Percentiles rank a stretch among this genome's conserved stretches.
These are phyloP conservation scores for Hassar affinis DNA, from an alignment of 2,113 vertebrate species.

Conservation along the genomic window DNA sequence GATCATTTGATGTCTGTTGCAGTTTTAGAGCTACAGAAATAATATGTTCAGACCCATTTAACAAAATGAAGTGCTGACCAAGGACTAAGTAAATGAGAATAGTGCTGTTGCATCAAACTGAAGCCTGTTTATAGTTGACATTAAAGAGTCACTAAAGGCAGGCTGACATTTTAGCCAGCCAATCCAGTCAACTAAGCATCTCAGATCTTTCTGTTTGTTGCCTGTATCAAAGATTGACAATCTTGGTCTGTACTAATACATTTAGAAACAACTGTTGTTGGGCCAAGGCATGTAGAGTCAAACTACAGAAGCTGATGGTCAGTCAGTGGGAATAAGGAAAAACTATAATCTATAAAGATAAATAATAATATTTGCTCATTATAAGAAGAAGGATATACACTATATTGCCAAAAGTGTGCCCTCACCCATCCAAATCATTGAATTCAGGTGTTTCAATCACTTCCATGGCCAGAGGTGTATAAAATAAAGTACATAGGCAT, in stretches of 20 bases:
- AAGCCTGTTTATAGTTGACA: neutral
- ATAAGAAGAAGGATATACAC: too few relatives aligned
- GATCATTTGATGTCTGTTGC: neutral
- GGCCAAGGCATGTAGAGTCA: neutral
- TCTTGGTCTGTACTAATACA: neutral
- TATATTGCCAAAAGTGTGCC: too few relatives aligned
- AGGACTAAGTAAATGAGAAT: slow-evolving; percentile 3
- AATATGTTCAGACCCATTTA: neutral
- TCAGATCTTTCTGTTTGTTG: neutral
- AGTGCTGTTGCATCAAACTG: neutral
- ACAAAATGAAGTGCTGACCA: neutral
- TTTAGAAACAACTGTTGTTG: neutral
- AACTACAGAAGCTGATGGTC: neutral
- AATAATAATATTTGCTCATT: too few relatives aligned
- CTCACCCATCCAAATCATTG: too few relatives aligned
- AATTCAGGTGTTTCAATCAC: too few relatives aligned
- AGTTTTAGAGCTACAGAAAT: neutral
- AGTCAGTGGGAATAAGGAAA: neutral
- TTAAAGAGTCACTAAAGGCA: neutral
- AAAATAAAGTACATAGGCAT: too few relatives aligned
- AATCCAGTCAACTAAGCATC: neutral
- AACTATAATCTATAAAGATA: too few relatives aligned
- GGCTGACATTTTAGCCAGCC: neutral
- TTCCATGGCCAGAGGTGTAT: too few relatives aligned
- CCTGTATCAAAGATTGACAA: neutral